These are phyloP conservation scores for Aromia moschata DNA, from an alignment of 2,888 invertebrate species.

Conservation along the genomic window DNA sequence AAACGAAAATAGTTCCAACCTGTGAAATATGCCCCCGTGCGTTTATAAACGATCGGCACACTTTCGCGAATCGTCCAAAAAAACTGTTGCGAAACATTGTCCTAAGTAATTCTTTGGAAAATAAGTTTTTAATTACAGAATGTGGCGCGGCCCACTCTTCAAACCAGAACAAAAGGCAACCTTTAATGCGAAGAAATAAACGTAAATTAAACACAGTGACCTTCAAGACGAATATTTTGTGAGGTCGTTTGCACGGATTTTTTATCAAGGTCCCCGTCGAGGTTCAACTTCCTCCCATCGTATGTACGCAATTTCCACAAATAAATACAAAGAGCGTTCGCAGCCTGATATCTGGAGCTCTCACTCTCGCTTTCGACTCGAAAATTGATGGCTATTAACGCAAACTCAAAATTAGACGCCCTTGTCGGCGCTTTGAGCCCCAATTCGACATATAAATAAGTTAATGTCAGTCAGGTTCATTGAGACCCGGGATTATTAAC, in stretches of 20 bases:
- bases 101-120: too few relatives aligned
- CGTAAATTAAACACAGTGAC: constrained; percentile 20
- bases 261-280: constrained; percentile 16
- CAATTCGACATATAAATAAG: not conserved
- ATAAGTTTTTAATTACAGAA: too few relatives aligned
- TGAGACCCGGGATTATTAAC: not conserved
- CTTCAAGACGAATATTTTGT: constrained; percentile 27
- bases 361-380: not conserved
- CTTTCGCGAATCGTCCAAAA: not conserved
- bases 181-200: constrained; percentile 7
- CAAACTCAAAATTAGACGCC: constrained; percentile 4
- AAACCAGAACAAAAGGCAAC: not conserved
- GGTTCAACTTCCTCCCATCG: constrained; percentile 13
- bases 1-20: too few relatives aligned
- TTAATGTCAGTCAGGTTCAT: not conserved
- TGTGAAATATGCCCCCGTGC: too few relatives aligned
- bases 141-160: not conserved
- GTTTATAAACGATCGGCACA: too few relatives aligned
- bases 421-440: constrained; percentile 1
- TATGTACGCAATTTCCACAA: constrained; percentile 25
- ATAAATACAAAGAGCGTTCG: constrained; percentile 20
- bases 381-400: not conserved
- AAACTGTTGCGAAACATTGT: not conserved
- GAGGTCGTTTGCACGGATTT: constrained; percentile 32
- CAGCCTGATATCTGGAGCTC: not conserved